Conservation (phyloP, 2,113 vertebrate species). For the Saiga tatarica region DNA sequence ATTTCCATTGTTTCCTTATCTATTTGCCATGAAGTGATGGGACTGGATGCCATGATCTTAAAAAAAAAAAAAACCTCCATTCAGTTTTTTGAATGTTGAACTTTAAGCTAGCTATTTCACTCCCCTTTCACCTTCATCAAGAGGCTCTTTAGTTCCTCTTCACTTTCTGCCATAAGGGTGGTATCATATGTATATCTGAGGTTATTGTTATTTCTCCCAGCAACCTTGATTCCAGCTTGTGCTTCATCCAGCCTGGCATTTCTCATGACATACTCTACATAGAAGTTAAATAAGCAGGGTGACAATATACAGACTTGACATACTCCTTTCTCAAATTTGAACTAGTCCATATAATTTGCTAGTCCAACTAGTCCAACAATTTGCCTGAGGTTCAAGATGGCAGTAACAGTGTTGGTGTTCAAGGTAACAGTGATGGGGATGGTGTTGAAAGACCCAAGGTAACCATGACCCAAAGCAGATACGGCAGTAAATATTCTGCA, state of each 20-base stretch:
- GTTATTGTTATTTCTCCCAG: background rate
- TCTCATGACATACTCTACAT: background rate
- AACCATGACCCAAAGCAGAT: accelerated
- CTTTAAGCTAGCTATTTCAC: background rate
- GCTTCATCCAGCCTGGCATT: background rate
- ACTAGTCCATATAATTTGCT: background rate
- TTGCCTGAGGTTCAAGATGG: background rate
- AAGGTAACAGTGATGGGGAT: background rate
- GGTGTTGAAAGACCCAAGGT: background rate
- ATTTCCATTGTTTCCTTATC: background rate
- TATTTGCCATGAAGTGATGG: background rate
- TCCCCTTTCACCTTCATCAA: background rate
- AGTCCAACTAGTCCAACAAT: background rate
- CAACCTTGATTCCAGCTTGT: background rate
- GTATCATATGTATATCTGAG: background rate
- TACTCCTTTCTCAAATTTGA: background rate
- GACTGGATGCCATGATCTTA: background rate
- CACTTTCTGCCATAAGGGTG: background rate
- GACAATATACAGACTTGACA: background rate
- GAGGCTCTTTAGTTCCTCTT: background rate
- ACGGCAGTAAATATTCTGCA: background rate
- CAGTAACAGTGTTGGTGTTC: background rate
- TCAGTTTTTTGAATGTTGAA: background rate
- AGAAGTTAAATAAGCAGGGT: background rate
- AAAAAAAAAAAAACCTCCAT: background rate